These are phyloP conservation scores for Prosopocoilus inquinatus DNA, from an alignment of 2,888 invertebrate genomes.

Conservation along the genomic window DNA sequence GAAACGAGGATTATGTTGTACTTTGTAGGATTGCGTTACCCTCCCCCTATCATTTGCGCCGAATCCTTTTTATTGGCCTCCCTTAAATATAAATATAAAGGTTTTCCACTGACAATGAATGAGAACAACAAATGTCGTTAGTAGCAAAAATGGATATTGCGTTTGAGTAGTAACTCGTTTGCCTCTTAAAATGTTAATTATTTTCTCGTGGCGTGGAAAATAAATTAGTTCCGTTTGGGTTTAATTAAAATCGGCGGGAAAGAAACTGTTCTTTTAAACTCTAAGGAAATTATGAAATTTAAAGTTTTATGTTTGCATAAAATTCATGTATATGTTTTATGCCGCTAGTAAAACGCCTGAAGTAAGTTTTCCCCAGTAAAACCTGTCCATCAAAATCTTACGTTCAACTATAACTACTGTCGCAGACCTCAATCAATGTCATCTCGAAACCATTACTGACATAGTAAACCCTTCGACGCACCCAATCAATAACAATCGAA, in stretches of 20 bases:
- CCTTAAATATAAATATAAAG: constrained; percentile 17
- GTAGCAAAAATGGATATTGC: neutral
- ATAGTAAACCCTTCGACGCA: constrained; percentile 5
- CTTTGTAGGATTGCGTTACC: constrained; percentile 8
- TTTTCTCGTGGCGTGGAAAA: neutral
- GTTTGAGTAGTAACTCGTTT: too few species aligned
- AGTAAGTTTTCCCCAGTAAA: neutral
- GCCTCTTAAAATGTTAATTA: neutral
- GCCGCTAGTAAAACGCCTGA: too few species aligned
- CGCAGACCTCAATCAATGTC: constrained; percentile 18
- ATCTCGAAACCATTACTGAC: constrained; percentile 12
- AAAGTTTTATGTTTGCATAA: too few species aligned
- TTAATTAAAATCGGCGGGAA: neutral
- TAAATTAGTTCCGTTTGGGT: too few species aligned
- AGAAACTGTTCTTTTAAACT: too few species aligned
- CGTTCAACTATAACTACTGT: constrained; percentile 9
- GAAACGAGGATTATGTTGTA: constrained; percentile 8
- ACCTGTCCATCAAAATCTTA: constrained; percentile 16
- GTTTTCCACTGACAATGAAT: constrained; percentile 8
- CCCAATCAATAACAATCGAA: constrained; percentile 19
- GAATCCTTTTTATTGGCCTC: constrained; percentile 19
- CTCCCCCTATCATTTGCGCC: constrained; percentile 11
- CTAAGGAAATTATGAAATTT: too few species aligned
- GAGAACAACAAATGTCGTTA: constrained; percentile 13
- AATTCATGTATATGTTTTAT: too few species aligned